Evolutionary conservation across 2,888 invertebrate species (phyloP).

Genomic region (Periphyllus acericola): DNA sequence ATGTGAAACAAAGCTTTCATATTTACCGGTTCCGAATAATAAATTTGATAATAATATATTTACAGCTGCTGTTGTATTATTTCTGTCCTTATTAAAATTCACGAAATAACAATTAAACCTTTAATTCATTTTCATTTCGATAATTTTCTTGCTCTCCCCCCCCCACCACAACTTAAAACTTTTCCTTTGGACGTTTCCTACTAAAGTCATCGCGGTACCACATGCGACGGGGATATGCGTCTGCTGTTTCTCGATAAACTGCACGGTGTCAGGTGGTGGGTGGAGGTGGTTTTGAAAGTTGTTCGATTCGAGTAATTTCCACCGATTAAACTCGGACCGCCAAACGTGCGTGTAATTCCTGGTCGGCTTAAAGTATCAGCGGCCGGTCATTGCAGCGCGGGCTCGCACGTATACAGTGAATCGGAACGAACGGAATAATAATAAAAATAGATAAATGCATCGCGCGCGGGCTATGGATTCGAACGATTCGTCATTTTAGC

Average conservation of each 20-base stretch:
- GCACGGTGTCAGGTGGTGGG: neutral
- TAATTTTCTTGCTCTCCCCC: too few relatives aligned
- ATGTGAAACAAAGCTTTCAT: too few relatives aligned
- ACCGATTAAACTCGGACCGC: constrained; percentile 27
- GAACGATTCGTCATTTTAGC: neutral
- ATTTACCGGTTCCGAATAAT: too few relatives aligned
- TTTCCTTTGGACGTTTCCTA: too few relatives aligned
- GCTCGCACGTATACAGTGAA: neutral
- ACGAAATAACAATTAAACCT: too few relatives aligned
- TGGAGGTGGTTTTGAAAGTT: neutral
- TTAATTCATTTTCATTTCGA: too few relatives aligned
- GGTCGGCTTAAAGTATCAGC: constrained; percentile 44
- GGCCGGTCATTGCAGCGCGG: neutral
- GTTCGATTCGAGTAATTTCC: constrained; percentile 24
- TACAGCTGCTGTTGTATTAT: too few relatives aligned
- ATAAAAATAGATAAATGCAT: neutral
- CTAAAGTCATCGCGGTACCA: neutral
- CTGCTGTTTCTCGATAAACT: neutral
- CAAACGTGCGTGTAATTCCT: neutral
- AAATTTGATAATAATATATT: too few relatives aligned
- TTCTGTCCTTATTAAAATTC: too few relatives aligned
- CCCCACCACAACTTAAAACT: too few relatives aligned
- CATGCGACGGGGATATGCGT: neutral
- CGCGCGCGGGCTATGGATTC: neutral
- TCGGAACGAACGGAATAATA: neutral